Evolutionary conservation across 2,888 invertebrate species (phyloP).

Genomic region (Athalia cordata): DNA sequence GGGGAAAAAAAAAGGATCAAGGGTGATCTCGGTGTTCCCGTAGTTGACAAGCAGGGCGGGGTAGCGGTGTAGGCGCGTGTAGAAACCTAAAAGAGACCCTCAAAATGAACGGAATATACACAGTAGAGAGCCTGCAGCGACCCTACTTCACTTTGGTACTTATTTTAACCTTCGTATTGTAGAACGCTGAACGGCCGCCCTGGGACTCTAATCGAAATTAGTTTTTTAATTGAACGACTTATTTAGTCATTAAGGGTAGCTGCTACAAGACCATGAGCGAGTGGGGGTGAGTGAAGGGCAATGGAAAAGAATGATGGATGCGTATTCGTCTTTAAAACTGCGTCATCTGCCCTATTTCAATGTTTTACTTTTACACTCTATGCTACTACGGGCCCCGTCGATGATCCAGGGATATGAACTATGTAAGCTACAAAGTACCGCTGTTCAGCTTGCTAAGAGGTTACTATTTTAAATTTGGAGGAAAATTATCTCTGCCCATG

Average conservation of each 20-base stretch:
- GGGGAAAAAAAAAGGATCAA: constrained; percentile 17
- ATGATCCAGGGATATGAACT: no score
- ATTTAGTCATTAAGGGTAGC: constrained; percentile 67
- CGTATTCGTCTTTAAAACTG: constrained; percentile 44
- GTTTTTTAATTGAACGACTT: constrained; percentile 72
- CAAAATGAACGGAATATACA: neutral
- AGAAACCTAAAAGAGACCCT: constrained; percentile 1
- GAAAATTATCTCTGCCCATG: constrained; percentile 26
- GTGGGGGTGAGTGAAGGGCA: constrained; percentile 9
- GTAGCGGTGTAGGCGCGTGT: neutral
- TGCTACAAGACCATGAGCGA: constrained; percentile 38
- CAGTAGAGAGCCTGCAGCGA: neutral
- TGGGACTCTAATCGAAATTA: constrained; percentile 72
- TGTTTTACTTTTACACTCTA: constrained; percentile 35
- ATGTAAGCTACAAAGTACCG: neutral
- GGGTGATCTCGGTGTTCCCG: neutral
- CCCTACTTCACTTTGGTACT: constrained; percentile 29
- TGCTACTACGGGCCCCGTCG: no score
- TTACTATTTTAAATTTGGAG: constrained; percentile 21
- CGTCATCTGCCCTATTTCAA: constrained; percentile 54
- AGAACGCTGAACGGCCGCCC: constrained; percentile 63
- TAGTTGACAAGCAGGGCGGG: constrained; percentile 9
- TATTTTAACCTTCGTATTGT: constrained; percentile 51
- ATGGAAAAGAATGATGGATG: constrained; percentile 48
- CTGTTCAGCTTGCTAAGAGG: constrained; percentile 4